Evolutionary conservation across 2,888 invertebrate genomes (phyloP), one percentile per base, ranked within the genome.

Genomic region (Lepas anatifera): DNA sequence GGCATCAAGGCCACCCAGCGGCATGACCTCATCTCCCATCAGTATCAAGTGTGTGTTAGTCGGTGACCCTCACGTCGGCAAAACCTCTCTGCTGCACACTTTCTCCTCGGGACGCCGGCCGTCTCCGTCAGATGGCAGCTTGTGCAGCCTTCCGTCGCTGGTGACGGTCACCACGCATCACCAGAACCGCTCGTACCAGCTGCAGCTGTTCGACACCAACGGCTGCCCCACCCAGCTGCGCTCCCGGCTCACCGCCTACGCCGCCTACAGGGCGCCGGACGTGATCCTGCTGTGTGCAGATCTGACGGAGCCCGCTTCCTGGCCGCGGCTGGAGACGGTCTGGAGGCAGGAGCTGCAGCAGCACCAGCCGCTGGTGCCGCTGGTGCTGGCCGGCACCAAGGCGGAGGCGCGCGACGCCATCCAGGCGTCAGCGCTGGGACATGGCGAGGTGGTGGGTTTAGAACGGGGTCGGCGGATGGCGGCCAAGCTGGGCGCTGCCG

Each of bases 341-440:
- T 58, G 58, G 58, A 11, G 27, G 18, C 6, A 18, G 32, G 58
- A 58, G 58, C 58, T 58, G 58, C 32, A 32, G 29, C 29, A 29
- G 32, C 32, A 58, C 32, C 32, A 10, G 58, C 18, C 32, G 29
- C 10, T 18, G 18, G 58, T 27, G 32, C 58, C 58, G 58, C 32
- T 58, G 25, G 29, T 58, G 29, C 11, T 58, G 32, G 32, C 27
- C 58, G 58, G 58, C 29, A 58, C 58, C 32, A 58, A 58, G 58
- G 58, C 32, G 11, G 58, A 58, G 58, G 58, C 58, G 58, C 58
- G 58, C 29, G 32, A 58, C 32, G 58, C 58, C 58, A 58, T 58
- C 58, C 29, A 58, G 58, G 27, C 58, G 32, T 25, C 25, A 6
- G 58, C 16, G 13, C 32, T 32, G 32, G 58, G 58, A 29, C 29